A percentile compares a stretch with the other conserved stretches of the same genome.
These are phyloP conservation scores for Porites rus DNA, from an alignment of 92 coral and sea anemone species.

Conservation along the genomic window DNA sequence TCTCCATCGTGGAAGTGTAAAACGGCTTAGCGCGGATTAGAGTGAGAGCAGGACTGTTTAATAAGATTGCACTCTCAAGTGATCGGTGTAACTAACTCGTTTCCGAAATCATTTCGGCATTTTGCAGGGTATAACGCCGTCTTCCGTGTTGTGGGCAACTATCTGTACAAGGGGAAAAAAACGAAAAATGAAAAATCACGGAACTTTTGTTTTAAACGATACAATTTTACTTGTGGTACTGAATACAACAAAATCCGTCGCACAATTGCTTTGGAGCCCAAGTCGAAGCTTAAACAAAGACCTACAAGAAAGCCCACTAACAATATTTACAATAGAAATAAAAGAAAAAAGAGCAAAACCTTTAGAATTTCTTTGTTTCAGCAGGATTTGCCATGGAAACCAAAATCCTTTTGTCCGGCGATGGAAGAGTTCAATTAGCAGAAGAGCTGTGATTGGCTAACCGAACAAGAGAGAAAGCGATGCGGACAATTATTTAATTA, in stretches of 20 bases:
- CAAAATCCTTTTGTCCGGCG: slow-evolving; percentile 27
- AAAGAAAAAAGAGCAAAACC: slow-evolving; percentile 5
- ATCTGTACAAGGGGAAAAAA: background rate
- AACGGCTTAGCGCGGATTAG: slow-evolving; percentile 41
- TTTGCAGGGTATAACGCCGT: no score
- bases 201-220: slow-evolving; percentile 24
- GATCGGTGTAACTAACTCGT: background rate
- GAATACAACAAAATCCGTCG: slow-evolving; percentile 32
- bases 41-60: background rate
- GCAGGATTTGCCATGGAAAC: slow-evolving; percentile 32
- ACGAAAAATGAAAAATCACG: background rate
- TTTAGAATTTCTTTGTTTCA: slow-evolving; percentile 41
- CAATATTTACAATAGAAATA: slow-evolving; percentile 37
- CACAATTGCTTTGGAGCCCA: slow-evolving; percentile 36
- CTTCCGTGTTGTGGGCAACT: background rate
- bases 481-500: slow-evolving; percentile 49
- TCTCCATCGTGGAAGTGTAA: slow-evolving; percentile 6
- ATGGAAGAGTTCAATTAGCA: slow-evolving; percentile 43
- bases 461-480: slow-evolving; percentile 33
- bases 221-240: slow-evolving; percentile 32
- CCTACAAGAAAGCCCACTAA: slow-evolving; percentile 15
- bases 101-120: background rate
- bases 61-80: background rate
- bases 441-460: slow-evolving; percentile 20
- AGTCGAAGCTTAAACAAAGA: slow-evolving; percentile 36